These are phyloP conservation scores for Bicyclus anynana DNA, from an alignment of 1,140 invertebrate genomes.

Conservation along the genomic window DNA sequence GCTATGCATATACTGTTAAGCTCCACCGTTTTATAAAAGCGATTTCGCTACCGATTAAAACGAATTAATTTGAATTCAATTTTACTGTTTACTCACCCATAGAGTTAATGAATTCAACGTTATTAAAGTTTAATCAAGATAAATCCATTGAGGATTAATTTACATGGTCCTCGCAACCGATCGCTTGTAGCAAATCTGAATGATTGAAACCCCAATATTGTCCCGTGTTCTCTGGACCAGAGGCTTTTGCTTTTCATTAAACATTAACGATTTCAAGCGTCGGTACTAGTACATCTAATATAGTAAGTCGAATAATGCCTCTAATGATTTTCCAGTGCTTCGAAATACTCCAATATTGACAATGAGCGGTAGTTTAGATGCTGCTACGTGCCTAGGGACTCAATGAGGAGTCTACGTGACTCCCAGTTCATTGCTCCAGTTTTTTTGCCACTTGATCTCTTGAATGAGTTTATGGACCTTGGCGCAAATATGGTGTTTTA, in stretches of 20 bases:
- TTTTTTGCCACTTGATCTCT: constrained; percentile 69
- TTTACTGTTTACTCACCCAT: not conserved
- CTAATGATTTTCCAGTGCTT: constrained; percentile 65
- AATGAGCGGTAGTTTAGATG: constrained; percentile 74
- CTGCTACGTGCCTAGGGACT: constrained; percentile 59
- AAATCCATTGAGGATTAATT: constrained; percentile 15
- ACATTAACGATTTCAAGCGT: constrained; percentile 46
- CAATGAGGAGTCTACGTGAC: constrained; percentile 66
- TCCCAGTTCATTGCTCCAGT: constrained; percentile 69
- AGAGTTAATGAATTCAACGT: constrained; percentile 3
- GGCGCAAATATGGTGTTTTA: constrained; percentile 27
- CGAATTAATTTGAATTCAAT: constrained; percentile 8
- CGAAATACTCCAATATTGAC: constrained; percentile 68
- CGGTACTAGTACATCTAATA: constrained; percentile 44
- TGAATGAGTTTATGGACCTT: constrained; percentile 66
- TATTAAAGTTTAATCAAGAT: constrained; percentile 16
- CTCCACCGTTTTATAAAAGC: constrained; percentile 1
- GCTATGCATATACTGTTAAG: constrained; percentile 10
- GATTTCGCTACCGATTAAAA: not conserved
- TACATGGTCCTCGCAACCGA: not conserved
- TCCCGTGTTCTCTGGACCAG: constrained; percentile 10
- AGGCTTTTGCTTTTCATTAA: constrained; percentile 46
- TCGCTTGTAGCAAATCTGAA: constrained; percentile 1
- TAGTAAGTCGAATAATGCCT: constrained; percentile 46
- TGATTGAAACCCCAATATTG: constrained; percentile 11